Conservation (phyloP, 2,113 vertebrate genomes). For the Pao palembangensis region DNA sequence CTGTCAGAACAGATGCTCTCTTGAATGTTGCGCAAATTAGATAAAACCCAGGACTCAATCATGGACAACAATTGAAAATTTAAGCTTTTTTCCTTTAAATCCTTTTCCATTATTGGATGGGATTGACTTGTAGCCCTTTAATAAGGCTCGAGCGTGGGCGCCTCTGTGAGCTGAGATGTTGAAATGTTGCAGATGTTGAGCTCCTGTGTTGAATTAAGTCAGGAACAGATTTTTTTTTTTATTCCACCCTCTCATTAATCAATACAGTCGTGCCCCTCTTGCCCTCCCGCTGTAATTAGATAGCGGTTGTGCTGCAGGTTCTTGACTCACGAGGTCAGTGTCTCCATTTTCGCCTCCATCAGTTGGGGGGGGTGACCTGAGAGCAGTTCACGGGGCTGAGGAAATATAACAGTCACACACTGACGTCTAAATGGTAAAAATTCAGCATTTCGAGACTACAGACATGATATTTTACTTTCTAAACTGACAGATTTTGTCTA, state of each 20-base stretch:
- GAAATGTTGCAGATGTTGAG: neutral
- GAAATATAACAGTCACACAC: neutral
- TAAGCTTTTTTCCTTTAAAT: neutral
- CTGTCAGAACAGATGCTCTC: neutral
- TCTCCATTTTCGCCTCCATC: neutral
- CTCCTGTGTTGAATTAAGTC: conserved; percentile 11
- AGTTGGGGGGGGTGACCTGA: conserved; percentile 3
- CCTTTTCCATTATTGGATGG: too few species aligned
- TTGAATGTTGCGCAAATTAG: neutral
- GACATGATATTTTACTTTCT: too few species aligned
- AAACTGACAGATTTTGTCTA: too few species aligned
- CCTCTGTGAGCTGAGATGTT: neutral
- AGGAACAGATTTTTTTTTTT: conserved; percentile 12
- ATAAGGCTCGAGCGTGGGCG: neutral
- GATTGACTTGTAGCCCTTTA: too few species aligned
- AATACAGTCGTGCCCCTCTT: conserved; percentile 4
- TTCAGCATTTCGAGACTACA: too few species aligned
- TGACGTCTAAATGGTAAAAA: neutral
- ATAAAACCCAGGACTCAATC: neutral
- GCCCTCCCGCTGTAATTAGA: neutral
- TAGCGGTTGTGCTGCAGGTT: neutral
- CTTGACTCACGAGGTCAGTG: conserved; percentile 26
- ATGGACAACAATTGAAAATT: neutral
- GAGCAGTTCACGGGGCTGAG: neutral
- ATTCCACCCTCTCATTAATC: conserved; percentile 17